phyloP scores from a whole-genome alignment of 2,113 vertebrate species.

The Sisor rabdophorus region DNA sequence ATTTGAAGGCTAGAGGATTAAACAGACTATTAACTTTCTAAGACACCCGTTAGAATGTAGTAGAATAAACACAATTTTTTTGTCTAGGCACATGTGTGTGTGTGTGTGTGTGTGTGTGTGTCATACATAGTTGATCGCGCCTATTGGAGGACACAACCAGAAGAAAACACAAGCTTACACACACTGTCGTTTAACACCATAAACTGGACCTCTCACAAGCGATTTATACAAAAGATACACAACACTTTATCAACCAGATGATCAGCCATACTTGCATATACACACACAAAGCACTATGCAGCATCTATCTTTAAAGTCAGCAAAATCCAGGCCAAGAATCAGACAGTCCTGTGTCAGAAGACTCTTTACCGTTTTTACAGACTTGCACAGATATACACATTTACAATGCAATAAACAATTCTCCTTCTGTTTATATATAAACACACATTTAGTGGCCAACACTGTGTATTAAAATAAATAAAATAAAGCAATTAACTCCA shows the following conservation, averaged over 20 bases:
- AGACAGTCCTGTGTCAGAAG: conserved; percentile 7
- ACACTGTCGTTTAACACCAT: not conserved
- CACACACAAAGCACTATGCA: conserved; percentile 23
- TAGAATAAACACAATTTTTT: not conserved
- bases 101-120: conserved; percentile 6
- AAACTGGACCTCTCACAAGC: not conserved
- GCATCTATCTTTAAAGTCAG: conserved; percentile 26
- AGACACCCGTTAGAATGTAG: not conserved
- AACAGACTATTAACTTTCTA: not conserved
- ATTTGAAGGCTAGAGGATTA: not conserved
- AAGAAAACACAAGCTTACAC: conserved; percentile 41
- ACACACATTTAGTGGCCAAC: conserved; percentile 4
- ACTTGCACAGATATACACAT: conserved; percentile 11
- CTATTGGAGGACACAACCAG: not conserved
- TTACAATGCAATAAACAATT: conserved; percentile 21
- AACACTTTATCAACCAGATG: conserved; percentile 24
- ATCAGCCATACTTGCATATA: conserved; percentile 19
- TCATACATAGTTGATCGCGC: not conserved
- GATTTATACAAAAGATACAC: conserved; percentile 13
- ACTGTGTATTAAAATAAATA: not conserved
- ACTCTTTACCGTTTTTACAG: conserved; percentile 2
- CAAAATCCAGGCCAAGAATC: conserved; percentile 11
- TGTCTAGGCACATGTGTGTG: not conserved
- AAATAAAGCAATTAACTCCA: not conserved
- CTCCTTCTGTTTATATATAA: conserved; percentile 2